phyloP scores from a whole-genome alignment of 2,113 vertebrate genomes.

The Octodon degus region DNA sequence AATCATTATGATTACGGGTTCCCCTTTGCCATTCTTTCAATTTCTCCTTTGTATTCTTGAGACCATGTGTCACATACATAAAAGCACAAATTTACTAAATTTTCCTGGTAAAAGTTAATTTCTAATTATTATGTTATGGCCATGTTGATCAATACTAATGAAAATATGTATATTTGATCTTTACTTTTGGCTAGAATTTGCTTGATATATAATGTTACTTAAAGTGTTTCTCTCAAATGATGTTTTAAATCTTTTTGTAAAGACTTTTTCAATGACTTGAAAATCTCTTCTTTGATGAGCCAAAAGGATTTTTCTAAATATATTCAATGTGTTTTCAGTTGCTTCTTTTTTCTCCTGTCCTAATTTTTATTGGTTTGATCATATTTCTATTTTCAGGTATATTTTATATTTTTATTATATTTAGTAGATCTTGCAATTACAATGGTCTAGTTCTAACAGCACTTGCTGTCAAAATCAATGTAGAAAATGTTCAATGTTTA shows the following conservation, averaged over 20 bases:
- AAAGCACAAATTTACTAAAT: neutral
- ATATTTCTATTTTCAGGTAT: neutral
- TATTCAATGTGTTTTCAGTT: neutral
- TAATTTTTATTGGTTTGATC: neutral
- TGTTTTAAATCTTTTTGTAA: conserved; percentile 4
- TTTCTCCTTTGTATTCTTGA: conserved; percentile 46
- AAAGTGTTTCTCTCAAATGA: neutral
- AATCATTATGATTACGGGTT: neutral
- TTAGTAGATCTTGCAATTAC: neutral
- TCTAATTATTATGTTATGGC: neutral
- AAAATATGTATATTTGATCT: neutral
- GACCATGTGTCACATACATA: neutral
- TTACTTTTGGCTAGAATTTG: neutral
- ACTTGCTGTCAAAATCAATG: neutral
- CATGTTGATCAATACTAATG: neutral
- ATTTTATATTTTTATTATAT: neutral
- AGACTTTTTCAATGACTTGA: neutral
- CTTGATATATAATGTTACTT: neutral
- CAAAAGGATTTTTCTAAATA: neutral
- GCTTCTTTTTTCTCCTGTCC: neutral
- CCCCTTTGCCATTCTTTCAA: neutral
- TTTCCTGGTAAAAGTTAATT: neutral
- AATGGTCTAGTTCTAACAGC: neutral
- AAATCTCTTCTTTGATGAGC: neutral
- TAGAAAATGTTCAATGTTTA: neutral